Conservation (phyloP, 2,113 vertebrate genomes). For the Propithecus coquereli region DNA sequence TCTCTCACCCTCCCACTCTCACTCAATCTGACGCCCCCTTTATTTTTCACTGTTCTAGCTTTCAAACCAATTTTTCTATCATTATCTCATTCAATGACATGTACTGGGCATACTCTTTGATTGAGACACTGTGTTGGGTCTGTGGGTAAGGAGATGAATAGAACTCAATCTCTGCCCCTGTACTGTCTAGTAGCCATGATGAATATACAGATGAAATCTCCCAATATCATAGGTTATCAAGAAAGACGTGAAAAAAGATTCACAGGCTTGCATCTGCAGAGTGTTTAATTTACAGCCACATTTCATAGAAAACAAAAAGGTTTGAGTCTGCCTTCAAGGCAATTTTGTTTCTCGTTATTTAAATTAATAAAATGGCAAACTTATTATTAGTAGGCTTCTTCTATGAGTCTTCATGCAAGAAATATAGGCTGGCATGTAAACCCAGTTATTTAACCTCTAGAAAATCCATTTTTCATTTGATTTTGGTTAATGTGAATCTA, state of each 20-base stretch:
- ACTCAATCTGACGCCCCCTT: background rate
- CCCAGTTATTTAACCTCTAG: background rate
- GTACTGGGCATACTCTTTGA: background rate
- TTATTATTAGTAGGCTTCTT: background rate
- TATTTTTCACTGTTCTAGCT: background rate
- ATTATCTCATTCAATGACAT: background rate
- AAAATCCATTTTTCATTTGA: slow-evolving; percentile 8
- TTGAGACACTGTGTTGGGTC: background rate
- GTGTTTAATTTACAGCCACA: background rate
- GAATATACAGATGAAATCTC: background rate
- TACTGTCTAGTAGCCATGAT: background rate
- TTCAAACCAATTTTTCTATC: background rate
- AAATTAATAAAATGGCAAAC: background rate
- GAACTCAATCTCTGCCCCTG: background rate
- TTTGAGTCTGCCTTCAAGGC: background rate
- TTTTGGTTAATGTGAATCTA: background rate
- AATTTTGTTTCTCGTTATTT: background rate
- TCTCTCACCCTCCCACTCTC: background rate
- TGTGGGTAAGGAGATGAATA: background rate
- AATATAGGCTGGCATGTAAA: background rate
- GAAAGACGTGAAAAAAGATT: background rate
- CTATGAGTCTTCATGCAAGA: background rate
- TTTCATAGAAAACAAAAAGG: background rate
- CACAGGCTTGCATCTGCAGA: background rate
- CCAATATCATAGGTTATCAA: background rate